Evolutionary conservation across 2,113 vertebrate genomes (phyloP).

Genomic region (Sebastes fasciatus): DNA sequence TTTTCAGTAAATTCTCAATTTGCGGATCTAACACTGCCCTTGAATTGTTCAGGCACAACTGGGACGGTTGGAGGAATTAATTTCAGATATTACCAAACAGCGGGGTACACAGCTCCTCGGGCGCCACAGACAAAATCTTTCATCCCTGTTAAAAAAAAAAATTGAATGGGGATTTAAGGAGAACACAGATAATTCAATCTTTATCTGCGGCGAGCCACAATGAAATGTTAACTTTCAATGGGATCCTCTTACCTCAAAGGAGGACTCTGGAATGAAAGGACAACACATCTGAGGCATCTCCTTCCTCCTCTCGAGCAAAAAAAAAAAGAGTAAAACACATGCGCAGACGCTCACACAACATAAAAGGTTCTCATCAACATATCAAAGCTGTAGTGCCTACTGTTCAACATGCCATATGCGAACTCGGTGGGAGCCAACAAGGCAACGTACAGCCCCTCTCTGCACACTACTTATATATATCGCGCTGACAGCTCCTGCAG

Average conservation of each 20-base stretch:
- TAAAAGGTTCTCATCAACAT: conserved; percentile 73
- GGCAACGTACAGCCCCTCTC: conserved; percentile 12
- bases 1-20: conserved; percentile 71
- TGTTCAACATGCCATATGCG: conserved; percentile 59
- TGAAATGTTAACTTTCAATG: conserved; percentile 74
- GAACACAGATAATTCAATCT: conserved; percentile 77
- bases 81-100: conserved; percentile 82
- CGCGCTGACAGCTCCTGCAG: conserved; percentile 45
- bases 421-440: conserved; percentile 36
- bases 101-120: conserved; percentile 69
- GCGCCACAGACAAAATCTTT: conserved; percentile 73
- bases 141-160: conserved; percentile 64
- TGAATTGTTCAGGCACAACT: conserved; percentile 78
- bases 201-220: conserved; percentile 65
- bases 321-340: conserved; percentile 28
- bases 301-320: conserved; percentile 37
- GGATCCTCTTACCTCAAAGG: conserved; percentile 67
- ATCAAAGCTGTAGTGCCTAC: conserved; percentile 69
- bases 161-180: conserved; percentile 74
- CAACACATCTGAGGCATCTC: conserved; percentile 60
- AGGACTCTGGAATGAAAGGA: conserved; percentile 65
- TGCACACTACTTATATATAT: conserved; percentile 22
- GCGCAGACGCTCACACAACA: neutral
- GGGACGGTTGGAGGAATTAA: conserved; percentile 76
- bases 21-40: conserved; percentile 71